Percentiles rank a stretch among this genome's conserved stretches.
Evolutionary conservation across 2,888 invertebrate species (phyloP).

Genomic region (Ectemnius lituratus): DNA sequence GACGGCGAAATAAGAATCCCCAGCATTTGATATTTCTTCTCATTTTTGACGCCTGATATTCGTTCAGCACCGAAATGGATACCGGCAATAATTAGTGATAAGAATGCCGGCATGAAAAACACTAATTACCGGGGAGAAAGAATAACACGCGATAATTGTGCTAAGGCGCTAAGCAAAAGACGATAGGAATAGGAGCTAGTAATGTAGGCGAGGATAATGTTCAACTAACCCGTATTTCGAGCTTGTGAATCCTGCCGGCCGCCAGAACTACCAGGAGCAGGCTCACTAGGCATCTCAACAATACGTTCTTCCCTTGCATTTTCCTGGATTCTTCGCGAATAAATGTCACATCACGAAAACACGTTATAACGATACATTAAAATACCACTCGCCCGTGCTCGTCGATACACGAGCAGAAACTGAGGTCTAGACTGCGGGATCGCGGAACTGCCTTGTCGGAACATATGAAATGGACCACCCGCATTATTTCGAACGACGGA

Average conservation of each 20-base stretch:
- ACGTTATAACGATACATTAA: slow-evolving; percentile 27
- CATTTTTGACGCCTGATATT: no score
- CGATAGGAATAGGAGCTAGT: no score
- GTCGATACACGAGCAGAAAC: slow-evolving; percentile 64
- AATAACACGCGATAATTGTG: no score
- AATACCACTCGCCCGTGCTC: slow-evolving; percentile 36
- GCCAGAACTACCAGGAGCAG: slow-evolving; percentile 57
- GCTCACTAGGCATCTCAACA: slow-evolving; percentile 51
- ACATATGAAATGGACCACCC: slow-evolving; percentile 30
- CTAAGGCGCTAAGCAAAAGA: no score
- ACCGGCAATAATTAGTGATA: no score
- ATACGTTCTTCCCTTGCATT: slow-evolving; percentile 55
- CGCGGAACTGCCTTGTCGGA: slow-evolving; percentile 11
- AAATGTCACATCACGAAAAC: slow-evolving; percentile 60
- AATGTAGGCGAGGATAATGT: neutral
- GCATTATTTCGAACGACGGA: slow-evolving; percentile 22
- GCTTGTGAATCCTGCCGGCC: slow-evolving; percentile 80
- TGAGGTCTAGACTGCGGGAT: slow-evolving; percentile 41
- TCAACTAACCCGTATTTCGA: slow-evolving; percentile 81
- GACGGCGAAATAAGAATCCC: no score
- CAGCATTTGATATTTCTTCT: no score
- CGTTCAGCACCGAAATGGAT: no score
- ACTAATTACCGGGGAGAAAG: no score
- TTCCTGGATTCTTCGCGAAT: slow-evolving; percentile 15
- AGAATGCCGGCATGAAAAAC: no score